Conservation (phyloP, 2,888 invertebrate genomes). For the Eurytoma californica region DNA sequence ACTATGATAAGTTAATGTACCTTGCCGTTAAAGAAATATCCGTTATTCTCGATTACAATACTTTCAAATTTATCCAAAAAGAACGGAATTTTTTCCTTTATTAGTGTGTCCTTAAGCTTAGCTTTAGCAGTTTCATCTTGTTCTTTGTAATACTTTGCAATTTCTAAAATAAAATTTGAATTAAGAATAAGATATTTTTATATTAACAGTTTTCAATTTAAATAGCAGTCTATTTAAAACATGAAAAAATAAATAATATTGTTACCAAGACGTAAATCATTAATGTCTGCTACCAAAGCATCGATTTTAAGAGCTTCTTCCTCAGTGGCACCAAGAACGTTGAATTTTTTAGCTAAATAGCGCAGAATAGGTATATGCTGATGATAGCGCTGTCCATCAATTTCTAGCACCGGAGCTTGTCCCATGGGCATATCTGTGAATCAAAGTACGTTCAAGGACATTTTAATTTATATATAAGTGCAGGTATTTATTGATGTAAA, state of each 20-base stretch:
- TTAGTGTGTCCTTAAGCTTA: slow-evolving; percentile 62
- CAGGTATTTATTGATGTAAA: neutral
- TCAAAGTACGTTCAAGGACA: neutral
- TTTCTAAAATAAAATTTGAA: slow-evolving; percentile 57
- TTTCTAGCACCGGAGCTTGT: slow-evolving; percentile 75
- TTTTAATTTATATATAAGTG: neutral
- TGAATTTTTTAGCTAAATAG: slow-evolving; percentile 76
- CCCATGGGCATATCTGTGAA: slow-evolving; percentile 75
- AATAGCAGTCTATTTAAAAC: neutral
- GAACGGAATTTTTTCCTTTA: slow-evolving; percentile 61
- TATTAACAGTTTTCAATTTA: slow-evolving; percentile 7
- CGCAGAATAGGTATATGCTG: slow-evolving; percentile 77
- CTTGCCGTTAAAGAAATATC: slow-evolving; percentile 68
- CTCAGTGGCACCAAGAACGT: slow-evolving; percentile 76
- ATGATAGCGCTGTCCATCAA: slow-evolving; percentile 74
- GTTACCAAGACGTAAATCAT: slow-evolving; percentile 77
- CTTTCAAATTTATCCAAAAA: slow-evolving; percentile 66
- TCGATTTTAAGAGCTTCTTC: slow-evolving; percentile 77
- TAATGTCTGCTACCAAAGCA: slow-evolving; percentile 74
- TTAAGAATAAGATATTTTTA: neutral
- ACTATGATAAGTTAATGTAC: slow-evolving; percentile 57
- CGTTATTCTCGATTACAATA: slow-evolving; percentile 67
- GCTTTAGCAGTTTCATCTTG: slow-evolving; percentile 62
- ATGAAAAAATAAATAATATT: neutral
- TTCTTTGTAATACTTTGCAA: slow-evolving; percentile 64